phyloP scores from a whole-genome alignment of 2,888 invertebrate genomes.

The Sesia bembeciformis region DNA sequence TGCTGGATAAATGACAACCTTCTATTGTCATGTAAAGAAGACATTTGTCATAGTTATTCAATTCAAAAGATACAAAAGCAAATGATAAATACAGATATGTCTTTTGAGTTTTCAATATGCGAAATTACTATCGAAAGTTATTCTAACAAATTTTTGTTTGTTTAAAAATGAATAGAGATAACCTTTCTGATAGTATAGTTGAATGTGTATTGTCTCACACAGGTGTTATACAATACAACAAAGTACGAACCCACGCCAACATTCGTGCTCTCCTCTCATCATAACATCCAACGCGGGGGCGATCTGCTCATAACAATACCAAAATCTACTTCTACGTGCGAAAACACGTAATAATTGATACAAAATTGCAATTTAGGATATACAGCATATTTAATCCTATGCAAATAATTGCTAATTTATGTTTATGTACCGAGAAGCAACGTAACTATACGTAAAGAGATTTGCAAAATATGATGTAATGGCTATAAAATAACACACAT shows the following conservation, averaged over 20 bases:
- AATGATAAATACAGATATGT: too few relatives aligned
- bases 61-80: conserved; percentile 2
- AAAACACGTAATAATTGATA: background rate
- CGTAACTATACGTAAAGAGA: background rate
- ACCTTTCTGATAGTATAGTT: conserved; percentile 31
- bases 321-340: too few relatives aligned
- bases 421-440: background rate
- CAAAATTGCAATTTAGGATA: background rate
- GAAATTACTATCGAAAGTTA: too few relatives aligned
- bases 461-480: conserved; percentile 46
- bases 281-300: conserved; percentile 23
- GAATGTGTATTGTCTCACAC: conserved; percentile 12
- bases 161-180: conserved; percentile 20
- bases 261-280: conserved; percentile 27
- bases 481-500: conserved; percentile 33
- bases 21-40: conserved; percentile 51
- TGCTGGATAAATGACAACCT: conserved; percentile 30
- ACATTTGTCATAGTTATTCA: conserved; percentile 43
- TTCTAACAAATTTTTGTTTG: background rate
- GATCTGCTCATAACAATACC: conserved; percentile 9
- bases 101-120: too few relatives aligned
- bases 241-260: conserved; percentile 35
- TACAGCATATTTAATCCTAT: background rate
- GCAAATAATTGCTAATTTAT: background rate
- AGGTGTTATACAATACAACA: conserved; percentile 31